Base-by-base conservation (phyloP, 92 coral and sea anemone species). In the Paramuricea clavata region DNA sequence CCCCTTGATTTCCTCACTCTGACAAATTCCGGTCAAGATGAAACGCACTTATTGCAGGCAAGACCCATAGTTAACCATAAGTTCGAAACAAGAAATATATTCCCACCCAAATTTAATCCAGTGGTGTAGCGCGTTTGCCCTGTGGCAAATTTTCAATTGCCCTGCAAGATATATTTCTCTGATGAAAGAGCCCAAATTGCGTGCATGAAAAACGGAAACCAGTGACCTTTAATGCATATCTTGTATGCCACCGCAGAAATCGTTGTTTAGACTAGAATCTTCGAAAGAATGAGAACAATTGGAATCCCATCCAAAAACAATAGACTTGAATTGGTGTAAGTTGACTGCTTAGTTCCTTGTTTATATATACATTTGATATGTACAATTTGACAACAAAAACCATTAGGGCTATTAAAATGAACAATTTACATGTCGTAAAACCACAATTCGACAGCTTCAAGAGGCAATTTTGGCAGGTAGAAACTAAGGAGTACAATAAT, bases 81-180 rank as follows among this genome's bases (percentile, higher is more conserved):
- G 13, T 17, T 17, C 62, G 8, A 54, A 50, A 16, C 3, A 50
- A 50, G 22, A 16, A 4, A 7, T 21, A 54, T 5, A 5, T 21
- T 9, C 62, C 26, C 26, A 21, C 62, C 5, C 5, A 21, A 54
- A 21, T 39, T 10, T 4, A 10, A 39, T 39, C 44, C 44, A 39
- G 22, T 16, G 22, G 6, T 57, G 22, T 5, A 26, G 67, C 67
- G 12, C 28, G 44, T 34, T 79, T 79, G 64, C 71, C 84, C 84
- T 79, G 72, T 79, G 84, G 81, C 78, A 36, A 22, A 39, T 8
- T n/a, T n/a, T 64, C 84, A 79, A 19, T 79, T 79, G 36, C 84
- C 23, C 10, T 32, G 69, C 73, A 57, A 57, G 84, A 78, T 79
- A 64, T 15, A 36, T 54, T 11, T 23, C 12, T 12, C 47, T 61